Base-by-base conservation (phyloP, 2,888 invertebrate species). In the Hymenopus coronatus region DNA sequence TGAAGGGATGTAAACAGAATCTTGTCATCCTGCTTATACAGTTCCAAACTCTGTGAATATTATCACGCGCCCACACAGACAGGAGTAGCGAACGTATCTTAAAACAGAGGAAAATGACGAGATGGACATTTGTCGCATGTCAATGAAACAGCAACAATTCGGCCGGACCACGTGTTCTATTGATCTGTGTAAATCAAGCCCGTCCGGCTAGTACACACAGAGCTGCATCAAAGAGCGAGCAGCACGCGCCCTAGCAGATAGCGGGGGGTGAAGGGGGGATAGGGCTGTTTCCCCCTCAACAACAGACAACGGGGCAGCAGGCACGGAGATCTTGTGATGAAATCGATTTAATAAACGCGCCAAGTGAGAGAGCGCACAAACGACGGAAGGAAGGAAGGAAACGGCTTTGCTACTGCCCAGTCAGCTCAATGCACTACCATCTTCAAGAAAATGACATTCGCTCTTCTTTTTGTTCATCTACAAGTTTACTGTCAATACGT, bases 271-370 rank as follows among this genome's bases (percentile, higher is more conserved):
- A 27, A n/a, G 14, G 3, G 54, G 86, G 28, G 81, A 81, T 20
- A 30, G 15, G 82, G 82, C 87, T 40, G 87, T 82, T 87, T 82
- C 87, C 87, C 87, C 81, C 82, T 87, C 81, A 87, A 82, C 82
- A 87, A 87, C 87, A 87, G 87, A 87, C 87, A 87, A 87, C 87
- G 40, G 87, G 40, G 87, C 82, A 87, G 54, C 54, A 70, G 54
- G 54, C 54, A 70, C 54, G 54, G 82, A 87, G 82, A 87, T 87
- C 87, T 87, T 87, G 87, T 87, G 87, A 87, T 87, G 87, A 87
- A 87, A 87, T 87, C 87, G 87, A 87, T 87, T 87, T 87, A 87
- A 87, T 87, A 87, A 87, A 82, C 87, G 82, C 40, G 87, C 81
- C 9, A n/a, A 85, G 84, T 25, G 84, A 25, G 84, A 84, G 84